These are phyloP conservation scores for Chitala chitala DNA, from an alignment of 2,113 vertebrate species.

Conservation along the genomic window DNA sequence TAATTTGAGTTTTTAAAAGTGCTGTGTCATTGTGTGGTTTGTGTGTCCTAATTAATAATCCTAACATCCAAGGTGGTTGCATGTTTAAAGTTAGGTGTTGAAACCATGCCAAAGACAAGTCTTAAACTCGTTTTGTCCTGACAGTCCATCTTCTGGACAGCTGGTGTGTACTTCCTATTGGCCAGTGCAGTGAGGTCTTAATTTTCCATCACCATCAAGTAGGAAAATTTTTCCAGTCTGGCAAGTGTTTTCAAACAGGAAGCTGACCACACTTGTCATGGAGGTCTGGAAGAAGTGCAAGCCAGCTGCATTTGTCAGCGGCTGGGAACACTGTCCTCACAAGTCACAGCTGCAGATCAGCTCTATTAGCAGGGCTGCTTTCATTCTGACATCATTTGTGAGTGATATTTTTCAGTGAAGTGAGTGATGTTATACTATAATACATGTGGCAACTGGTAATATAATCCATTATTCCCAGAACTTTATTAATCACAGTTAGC, in stretches of 20 bases:
- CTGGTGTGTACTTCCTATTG: not conserved
- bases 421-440: no score
- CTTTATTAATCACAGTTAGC: no score
- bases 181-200: not conserved
- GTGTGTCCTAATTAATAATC: not conserved
- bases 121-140: not conserved
- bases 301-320: not conserved
- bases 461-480: no score
- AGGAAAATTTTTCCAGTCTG: not conserved
- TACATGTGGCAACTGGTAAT: no score
- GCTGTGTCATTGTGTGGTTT: not conserved
- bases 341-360: not conserved
- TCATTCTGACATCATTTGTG: not conserved
- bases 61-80: not conserved
- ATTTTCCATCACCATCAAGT: not conserved
- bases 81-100: not conserved
- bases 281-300: not conserved
- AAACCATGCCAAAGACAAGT: not conserved
- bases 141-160: not conserved
- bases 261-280: not conserved
- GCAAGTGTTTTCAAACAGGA: constrained; percentile 16
- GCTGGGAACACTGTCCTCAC: not conserved
- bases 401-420: no score
- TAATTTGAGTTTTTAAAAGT: not conserved
- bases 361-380: not conserved